Percentiles rank a stretch among this genome's conserved stretches.
Evolutionary conservation across 2,797 vertebrate species (phyloP).

Genomic region (Sebastes steindachneri): DNA sequence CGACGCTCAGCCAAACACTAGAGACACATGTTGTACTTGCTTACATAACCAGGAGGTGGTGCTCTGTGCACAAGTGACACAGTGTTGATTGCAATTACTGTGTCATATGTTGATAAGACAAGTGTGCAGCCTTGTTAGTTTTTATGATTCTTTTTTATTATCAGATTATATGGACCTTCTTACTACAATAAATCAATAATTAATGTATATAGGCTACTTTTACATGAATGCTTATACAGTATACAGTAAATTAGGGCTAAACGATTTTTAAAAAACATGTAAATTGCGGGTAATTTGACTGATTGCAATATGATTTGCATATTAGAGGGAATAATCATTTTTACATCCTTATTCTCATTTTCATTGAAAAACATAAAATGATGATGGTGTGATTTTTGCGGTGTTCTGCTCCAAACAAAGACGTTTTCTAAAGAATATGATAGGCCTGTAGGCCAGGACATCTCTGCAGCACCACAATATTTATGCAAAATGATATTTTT

Average conservation of each 20-base stretch:
- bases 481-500: too few species aligned
- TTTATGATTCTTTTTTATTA: background rate
- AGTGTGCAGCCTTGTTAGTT: background rate
- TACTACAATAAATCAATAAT: background rate
- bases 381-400: too few species aligned
- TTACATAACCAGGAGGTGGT: slow-evolving; percentile 42
- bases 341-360: background rate
- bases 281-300: too few species aligned
- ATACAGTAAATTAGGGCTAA: too few species aligned
- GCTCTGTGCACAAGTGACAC: slow-evolving; percentile 1
- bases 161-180: background rate
- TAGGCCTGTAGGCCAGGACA: too few species aligned
- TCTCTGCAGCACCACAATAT: too few species aligned
- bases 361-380: too few species aligned
- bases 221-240: background rate
- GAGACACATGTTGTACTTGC: background rate
- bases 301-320: too few species aligned
- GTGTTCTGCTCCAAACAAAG: too few species aligned
- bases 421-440: too few species aligned
- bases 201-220: background rate
- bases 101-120: slow-evolving; percentile 9
- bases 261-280: too few species aligned
- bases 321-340: too few species aligned
- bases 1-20: background rate
- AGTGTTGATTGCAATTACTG: slow-evolving; percentile 13